These are phyloP conservation scores for Macrotus californicus DNA, from an alignment of 2,113 vertebrate genomes.

Conservation along the genomic window DNA sequence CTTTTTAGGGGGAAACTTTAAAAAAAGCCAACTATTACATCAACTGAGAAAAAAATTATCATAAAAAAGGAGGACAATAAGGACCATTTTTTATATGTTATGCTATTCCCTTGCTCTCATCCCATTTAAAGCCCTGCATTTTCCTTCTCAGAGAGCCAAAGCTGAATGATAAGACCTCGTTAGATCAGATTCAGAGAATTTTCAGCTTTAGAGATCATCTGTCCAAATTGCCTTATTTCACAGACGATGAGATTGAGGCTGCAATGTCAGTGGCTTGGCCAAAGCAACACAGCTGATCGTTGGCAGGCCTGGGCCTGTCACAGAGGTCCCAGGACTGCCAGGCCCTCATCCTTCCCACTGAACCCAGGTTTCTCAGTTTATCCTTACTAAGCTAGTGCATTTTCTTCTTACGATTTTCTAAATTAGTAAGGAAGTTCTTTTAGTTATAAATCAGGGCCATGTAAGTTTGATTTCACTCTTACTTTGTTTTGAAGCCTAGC, in stretches of 20 bases:
- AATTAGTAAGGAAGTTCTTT: constrained; percentile 8
- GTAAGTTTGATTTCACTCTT: not conserved
- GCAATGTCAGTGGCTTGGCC: not conserved
- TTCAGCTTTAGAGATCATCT: not conserved
- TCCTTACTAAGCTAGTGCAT: not conserved
- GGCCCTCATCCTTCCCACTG: not conserved
- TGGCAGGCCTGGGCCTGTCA: not conserved
- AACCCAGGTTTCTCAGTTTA: not conserved
- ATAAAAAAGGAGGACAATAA: constrained; percentile 44
- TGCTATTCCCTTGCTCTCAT: constrained; percentile 38
- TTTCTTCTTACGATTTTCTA: not conserved
- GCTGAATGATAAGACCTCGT: not conserved
- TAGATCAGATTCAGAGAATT: constrained; percentile 3
- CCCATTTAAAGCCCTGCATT: not conserved
- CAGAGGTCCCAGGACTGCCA: not conserved
- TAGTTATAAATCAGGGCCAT: not conserved
- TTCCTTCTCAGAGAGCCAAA: constrained; percentile 24
- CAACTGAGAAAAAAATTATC: constrained; percentile 60
- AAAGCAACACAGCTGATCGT: not conserved
- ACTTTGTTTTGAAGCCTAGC: not conserved
- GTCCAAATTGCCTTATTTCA: constrained; percentile 1
- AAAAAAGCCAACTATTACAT: constrained; percentile 66
- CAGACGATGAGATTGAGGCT: not conserved
- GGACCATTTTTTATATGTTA: constrained; percentile 29
- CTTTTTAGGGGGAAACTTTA: constrained; percentile 56